phyloP scores from a whole-genome alignment of 1,140 invertebrate genomes.

The Ceratoteleas bidentatus region DNA sequence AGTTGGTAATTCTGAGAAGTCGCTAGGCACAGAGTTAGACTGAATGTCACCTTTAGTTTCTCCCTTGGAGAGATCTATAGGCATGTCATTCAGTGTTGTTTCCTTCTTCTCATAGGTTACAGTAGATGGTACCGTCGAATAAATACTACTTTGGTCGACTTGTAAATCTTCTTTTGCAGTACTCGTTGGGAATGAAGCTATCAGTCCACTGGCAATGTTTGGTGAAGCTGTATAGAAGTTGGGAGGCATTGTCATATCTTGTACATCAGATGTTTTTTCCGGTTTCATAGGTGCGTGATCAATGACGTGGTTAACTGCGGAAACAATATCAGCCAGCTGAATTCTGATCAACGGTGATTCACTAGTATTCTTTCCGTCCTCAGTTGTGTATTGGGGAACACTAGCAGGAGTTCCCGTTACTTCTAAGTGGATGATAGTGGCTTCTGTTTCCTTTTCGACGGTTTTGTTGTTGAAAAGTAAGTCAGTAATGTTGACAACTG shows the following conservation, averaged over 20 bases:
- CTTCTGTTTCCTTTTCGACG: constrained; percentile 57
- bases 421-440: constrained; percentile 67
- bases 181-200: constrained; percentile 69
- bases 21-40: neutral
- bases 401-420: constrained; percentile 53
- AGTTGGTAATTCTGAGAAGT: constrained; percentile 4
- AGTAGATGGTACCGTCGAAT: constrained; percentile 2
- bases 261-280: constrained; percentile 29
- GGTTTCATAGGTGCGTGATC: constrained; percentile 53
- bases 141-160: constrained; percentile 6
- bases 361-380: constrained; percentile 46
- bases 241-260: constrained; percentile 59
- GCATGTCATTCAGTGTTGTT: neutral
- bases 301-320: constrained; percentile 70
- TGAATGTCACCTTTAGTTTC: constrained; percentile 18
- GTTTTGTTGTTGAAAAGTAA: constrained; percentile 17
- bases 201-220: constrained; percentile 74
- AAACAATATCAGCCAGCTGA: constrained; percentile 70
- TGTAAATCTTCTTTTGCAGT: constrained; percentile 30
- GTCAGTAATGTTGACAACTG: constrained; percentile 1
- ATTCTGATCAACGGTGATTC: constrained; percentile 73
- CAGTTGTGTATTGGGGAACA: constrained; percentile 31
- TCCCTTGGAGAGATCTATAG: neutral
- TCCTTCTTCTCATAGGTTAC: constrained; percentile 8
- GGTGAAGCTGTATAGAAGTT: constrained; percentile 45